Evolutionary conservation across 2,113 vertebrate genomes (phyloP).

Genomic region (Eclectus roratus): DNA sequence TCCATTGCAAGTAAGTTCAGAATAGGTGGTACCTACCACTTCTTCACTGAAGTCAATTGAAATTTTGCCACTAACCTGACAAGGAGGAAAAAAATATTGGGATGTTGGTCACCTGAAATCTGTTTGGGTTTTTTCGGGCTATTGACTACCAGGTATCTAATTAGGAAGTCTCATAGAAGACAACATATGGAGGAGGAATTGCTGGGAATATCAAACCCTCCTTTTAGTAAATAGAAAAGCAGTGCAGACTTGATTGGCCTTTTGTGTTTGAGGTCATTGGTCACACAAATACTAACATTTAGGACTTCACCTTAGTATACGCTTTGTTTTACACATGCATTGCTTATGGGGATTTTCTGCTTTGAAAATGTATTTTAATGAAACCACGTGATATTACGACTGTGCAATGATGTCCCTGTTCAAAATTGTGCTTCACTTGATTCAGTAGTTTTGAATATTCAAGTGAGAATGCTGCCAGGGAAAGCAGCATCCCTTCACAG

Average conservation of each 20-base stretch:
- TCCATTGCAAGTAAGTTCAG: background rate
- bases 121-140: background rate
- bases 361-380: background rate
- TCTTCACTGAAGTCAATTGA: background rate
- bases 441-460: background rate
- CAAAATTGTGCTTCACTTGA: background rate
- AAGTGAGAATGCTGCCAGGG: background rate
- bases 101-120: background rate
- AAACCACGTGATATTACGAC: accelerated
- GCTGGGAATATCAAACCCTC: background rate
- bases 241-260: background rate
- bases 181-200: background rate
- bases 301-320: background rate
- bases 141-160: background rate
- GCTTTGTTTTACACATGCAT: accelerated
- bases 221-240: background rate
- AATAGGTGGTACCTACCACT: background rate
- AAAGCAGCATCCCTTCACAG: background rate
- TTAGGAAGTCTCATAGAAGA: background rate
- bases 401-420: too few relatives aligned
- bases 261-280: background rate
- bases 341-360: background rate
- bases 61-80: background rate
- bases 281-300: accelerated
- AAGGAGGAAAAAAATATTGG: background rate